A percentile compares a stretch with the other conserved stretches of the same genome.
Conservation (phyloP, 2,797 vertebrate genomes). For the Limosa lapponica region DNA sequence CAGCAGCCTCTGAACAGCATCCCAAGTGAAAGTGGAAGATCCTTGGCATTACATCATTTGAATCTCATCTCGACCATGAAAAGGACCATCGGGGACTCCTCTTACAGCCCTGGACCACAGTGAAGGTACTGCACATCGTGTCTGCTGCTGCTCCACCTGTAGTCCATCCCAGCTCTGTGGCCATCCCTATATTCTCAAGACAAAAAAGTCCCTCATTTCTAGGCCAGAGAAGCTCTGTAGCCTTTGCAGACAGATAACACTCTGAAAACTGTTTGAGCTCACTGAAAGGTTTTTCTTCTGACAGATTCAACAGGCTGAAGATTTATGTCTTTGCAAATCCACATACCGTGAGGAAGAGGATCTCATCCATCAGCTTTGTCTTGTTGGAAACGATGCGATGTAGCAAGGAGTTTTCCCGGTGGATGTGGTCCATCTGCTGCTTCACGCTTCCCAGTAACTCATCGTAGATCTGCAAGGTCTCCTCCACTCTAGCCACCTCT, state of each 20-base stretch:
- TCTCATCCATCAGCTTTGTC: constrained; percentile 31
- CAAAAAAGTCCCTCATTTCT: background rate
- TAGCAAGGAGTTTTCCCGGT: constrained; percentile 17
- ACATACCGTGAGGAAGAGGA: constrained; percentile 46
- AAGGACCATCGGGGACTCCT: background rate
- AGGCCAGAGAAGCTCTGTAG: background rate
- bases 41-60: background rate
- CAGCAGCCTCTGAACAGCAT: background rate
- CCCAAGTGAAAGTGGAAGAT: background rate
- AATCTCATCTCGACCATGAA: background rate
- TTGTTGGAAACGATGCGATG: background rate
- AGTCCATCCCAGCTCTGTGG: background rate
- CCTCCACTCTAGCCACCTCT: constrained; percentile 50
- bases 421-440: constrained; percentile 66
- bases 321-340: background rate
- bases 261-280: background rate
- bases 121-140: background rate
- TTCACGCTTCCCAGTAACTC: constrained; percentile 41
- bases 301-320: background rate
- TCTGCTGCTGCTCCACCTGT: background rate
- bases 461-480: constrained; percentile 1
- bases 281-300: background rate
- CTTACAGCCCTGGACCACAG: background rate
- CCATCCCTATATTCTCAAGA: background rate
- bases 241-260: background rate